Percentiles rank a stretch among this genome's conserved stretches.
phyloP scores from a whole-genome alignment of 2,797 vertebrate species.

The Coendou prehensilis region DNA sequence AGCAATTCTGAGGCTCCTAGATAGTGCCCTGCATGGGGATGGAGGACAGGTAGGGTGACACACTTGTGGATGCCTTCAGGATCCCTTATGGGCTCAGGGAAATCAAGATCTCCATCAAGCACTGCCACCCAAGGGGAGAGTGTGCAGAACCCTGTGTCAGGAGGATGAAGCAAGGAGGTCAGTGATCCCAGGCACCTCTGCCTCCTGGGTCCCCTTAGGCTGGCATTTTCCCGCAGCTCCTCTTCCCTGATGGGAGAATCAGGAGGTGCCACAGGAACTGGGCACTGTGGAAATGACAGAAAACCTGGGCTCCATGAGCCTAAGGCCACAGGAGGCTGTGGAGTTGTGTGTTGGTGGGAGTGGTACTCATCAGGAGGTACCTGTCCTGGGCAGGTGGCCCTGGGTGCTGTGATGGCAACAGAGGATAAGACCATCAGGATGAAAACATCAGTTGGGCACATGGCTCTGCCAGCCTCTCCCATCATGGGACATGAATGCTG shows the following conservation, averaged over 20 bases:
- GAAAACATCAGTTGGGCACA: background rate
- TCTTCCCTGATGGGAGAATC: background rate
- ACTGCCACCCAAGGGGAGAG: too few species aligned
- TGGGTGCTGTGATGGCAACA: background rate
- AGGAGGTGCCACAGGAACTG: background rate
- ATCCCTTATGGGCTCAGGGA: background rate
- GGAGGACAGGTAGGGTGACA: background rate
- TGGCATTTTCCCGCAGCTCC: background rate
- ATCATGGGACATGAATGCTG: fast-evolving
- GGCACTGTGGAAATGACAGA: background rate
- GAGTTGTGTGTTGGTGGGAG: background rate
- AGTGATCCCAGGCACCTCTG: background rate
- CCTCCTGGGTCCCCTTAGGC: background rate
- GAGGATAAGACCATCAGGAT: background rate
- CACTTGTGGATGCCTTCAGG: background rate
- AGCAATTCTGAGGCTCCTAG: background rate
- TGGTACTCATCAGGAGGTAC: background rate
- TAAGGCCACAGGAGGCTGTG: background rate
- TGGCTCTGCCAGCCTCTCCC: background rate
- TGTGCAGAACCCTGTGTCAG: background rate
- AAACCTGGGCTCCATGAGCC: background rate
- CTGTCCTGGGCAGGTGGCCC: background rate
- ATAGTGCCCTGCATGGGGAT: background rate
- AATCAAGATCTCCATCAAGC: background rate
- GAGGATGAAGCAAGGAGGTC: background rate